Conservation (phyloP, 2,888 invertebrate species). For the Cloeon dipterum region DNA sequence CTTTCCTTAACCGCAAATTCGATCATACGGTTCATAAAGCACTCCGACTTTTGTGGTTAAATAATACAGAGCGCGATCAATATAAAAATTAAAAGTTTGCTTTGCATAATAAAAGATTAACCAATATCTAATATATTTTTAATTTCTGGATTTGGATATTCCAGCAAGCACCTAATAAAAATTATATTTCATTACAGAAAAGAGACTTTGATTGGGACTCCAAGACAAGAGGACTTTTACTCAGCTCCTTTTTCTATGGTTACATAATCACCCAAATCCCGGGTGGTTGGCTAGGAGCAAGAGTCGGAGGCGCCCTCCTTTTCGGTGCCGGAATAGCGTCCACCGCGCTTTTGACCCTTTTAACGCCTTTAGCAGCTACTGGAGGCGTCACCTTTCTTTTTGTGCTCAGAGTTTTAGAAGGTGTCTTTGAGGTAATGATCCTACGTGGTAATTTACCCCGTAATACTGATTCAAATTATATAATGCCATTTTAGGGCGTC, state of each 20-base stretch:
- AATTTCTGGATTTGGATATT: too few relatives aligned
- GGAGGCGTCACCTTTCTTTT: constrained; percentile 39
- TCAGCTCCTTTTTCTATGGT: constrained; percentile 78
- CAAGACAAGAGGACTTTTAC: constrained; percentile 47
- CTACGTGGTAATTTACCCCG: neutral
- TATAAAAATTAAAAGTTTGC: too few relatives aligned
- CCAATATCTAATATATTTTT: too few relatives aligned
- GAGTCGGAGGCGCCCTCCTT: constrained; percentile 59
- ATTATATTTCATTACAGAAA: too few relatives aligned
- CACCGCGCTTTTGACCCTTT: constrained; percentile 53
- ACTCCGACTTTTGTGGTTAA: too few relatives aligned
- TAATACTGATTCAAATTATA: too few relatives aligned
- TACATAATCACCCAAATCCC: constrained; percentile 59
- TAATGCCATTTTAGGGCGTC: constrained; percentile 37
- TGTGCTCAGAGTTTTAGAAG: constrained; percentile 51
- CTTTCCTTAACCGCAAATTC: too few relatives aligned
- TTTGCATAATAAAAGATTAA: too few relatives aligned
- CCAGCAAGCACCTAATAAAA: too few relatives aligned
- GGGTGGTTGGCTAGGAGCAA: constrained; percentile 63
- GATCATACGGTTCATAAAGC: too few relatives aligned
- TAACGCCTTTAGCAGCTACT: constrained; percentile 56
- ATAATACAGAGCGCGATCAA: too few relatives aligned
- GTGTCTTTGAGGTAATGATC: constrained; percentile 64
- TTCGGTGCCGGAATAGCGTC: constrained; percentile 48
- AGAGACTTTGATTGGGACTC: constrained; percentile 64